Evolutionary conservation across 2,888 invertebrate genomes (phyloP).

Genomic region (Malacosoma neustria): DNA sequence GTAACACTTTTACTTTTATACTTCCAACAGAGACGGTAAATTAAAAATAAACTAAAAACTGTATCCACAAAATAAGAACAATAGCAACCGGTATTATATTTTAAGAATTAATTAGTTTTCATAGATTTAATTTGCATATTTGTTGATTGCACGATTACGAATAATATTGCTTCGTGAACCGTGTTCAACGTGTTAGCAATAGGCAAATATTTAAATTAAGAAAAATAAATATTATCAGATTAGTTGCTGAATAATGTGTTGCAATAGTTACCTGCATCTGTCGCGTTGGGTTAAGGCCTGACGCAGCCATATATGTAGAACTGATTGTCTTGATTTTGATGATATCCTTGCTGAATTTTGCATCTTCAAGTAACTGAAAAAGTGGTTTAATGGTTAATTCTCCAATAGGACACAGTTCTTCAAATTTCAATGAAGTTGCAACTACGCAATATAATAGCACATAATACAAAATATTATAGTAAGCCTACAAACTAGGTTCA

Average conservation of each 20-base stretch:
- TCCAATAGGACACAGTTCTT: too few species aligned
- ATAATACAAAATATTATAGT: too few species aligned
- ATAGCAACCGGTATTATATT: background rate
- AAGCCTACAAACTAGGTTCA: too few species aligned
- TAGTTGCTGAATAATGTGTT: background rate
- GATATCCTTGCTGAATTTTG: constrained; percentile 87
- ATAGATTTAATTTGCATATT: background rate
- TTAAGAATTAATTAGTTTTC: background rate
- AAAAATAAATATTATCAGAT: background rate
- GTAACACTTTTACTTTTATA: background rate
- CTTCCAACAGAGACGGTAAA: background rate
- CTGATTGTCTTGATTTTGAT: constrained; percentile 97
- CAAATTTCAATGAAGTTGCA: too few species aligned
- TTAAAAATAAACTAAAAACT: background rate
- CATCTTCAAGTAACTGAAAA: constrained; percentile 86
- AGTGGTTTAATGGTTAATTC: too few species aligned
- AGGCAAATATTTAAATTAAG: too few species aligned
- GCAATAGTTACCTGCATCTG: constrained; percentile 47
- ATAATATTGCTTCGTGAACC: background rate
- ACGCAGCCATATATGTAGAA: constrained; percentile 97
- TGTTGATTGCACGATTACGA: background rate
- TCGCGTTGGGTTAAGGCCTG: constrained; percentile 85
- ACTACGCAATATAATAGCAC: too few species aligned
- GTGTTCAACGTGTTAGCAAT: background rate
- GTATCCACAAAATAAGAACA: background rate